Evolutionary conservation across 2,888 invertebrate species (phyloP).

Genomic region (Brassicogethes aeneus): DNA sequence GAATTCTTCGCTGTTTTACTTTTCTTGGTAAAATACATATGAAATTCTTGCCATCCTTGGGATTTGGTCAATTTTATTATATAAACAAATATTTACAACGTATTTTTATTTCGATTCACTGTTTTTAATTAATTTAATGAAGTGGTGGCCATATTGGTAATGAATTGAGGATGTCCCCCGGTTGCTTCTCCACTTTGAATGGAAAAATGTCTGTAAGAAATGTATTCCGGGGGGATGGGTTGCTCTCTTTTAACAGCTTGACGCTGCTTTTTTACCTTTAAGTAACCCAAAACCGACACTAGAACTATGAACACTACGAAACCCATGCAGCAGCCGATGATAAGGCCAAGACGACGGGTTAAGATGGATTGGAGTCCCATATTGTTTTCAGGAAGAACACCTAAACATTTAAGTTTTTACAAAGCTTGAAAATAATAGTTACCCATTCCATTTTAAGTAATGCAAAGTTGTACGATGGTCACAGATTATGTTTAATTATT

Average conservation of each 20-base stretch:
- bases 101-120: too few relatives aligned
- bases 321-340: slow-evolving; percentile 80
- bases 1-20: too few relatives aligned
- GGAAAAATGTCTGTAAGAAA: slow-evolving; percentile 67
- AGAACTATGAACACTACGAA: slow-evolving; percentile 77
- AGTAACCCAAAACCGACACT: slow-evolving; percentile 74
- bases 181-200: slow-evolving; percentile 55
- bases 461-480: too few relatives aligned
- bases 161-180: slow-evolving; percentile 39
- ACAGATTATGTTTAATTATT: too few relatives aligned
- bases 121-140: slow-evolving; percentile 29
- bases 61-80: too few relatives aligned
- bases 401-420: background rate
- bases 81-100: too few relatives aligned
- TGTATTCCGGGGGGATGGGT: slow-evolving; percentile 66
- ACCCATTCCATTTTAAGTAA: too few relatives aligned
- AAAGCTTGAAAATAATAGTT: too few relatives aligned
- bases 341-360: slow-evolving; percentile 72
- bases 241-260: slow-evolving; percentile 66
- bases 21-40: too few relatives aligned
- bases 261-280: slow-evolving; percentile 77
- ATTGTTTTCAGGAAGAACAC: slow-evolving; percentile 28
- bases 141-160: slow-evolving; percentile 38
- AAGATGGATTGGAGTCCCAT: slow-evolving; percentile 62
- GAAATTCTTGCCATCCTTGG: too few relatives aligned